phyloP scores from a whole-genome alignment of 2,797 vertebrate species.

The Crocodylus rhombifer region DNA sequence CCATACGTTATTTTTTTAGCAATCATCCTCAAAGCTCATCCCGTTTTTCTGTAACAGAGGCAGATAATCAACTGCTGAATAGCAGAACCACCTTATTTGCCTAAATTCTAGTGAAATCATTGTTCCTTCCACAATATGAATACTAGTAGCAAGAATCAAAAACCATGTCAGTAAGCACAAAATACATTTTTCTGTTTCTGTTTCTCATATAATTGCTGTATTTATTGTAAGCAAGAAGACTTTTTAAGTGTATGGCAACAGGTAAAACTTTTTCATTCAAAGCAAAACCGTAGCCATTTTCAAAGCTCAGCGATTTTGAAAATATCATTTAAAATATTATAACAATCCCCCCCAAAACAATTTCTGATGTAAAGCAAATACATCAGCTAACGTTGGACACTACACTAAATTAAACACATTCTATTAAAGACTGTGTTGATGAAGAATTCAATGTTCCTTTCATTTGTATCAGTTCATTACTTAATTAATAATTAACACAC shows the following conservation, averaged over 20 bases:
- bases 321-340: neutral
- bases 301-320: neutral
- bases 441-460: neutral
- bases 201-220: neutral
- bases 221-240: neutral
- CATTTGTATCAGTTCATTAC: slow-evolving; percentile 24
- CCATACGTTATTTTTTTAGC: neutral
- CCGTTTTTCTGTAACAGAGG: neutral
- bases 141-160: neutral
- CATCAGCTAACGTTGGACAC: neutral
- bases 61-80: neutral
- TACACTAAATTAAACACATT: neutral
- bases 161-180: neutral
- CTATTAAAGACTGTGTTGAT: neutral
- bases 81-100: neutral
- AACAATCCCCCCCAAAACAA: neutral
- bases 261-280: neutral
- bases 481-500: slow-evolving; percentile 8
- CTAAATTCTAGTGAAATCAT: neutral
- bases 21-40: too few species aligned
- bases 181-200: neutral
- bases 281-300: neutral
- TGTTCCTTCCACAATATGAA: neutral
- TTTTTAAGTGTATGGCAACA: slow-evolving; percentile 10
- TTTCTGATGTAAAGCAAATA: neutral